Evolutionary conservation across 2,113 vertebrate species (phyloP).

Genomic region (Odontophorus gujanensis): DNA sequence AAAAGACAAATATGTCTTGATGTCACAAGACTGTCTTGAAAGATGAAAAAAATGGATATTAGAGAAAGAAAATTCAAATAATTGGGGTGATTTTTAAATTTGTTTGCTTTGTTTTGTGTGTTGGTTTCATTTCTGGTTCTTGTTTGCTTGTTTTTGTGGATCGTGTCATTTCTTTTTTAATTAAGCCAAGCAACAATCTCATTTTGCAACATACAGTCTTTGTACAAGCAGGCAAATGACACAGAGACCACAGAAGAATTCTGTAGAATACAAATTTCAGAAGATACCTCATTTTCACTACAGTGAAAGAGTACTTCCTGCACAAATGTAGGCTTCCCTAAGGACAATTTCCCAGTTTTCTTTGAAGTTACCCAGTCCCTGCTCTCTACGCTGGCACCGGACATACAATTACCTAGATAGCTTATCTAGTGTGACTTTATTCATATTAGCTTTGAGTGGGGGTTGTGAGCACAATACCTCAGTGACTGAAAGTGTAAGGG

Average conservation of each 20-base stretch:
- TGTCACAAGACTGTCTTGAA: not conserved
- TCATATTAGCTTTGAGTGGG: constrained; percentile 38
- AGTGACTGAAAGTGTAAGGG: constrained; percentile 25
- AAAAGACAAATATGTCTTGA: not conserved
- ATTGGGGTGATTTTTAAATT: not conserved
- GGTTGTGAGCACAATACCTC: constrained; percentile 30
- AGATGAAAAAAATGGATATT: not conserved
- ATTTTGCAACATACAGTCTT: not conserved
- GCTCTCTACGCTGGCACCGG: not conserved
- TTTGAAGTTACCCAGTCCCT: not conserved
- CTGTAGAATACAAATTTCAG: not conserved
- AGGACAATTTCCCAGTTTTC: not conserved
- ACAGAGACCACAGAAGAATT: not conserved
- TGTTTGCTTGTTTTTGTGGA: not conserved
- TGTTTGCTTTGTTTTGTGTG: not conserved
- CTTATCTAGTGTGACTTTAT: constrained; percentile 35
- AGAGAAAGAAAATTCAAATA: not conserved
- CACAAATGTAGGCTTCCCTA: not conserved
- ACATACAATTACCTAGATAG: not conserved
- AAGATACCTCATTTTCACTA: not conserved
- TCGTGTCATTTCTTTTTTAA: not conserved
- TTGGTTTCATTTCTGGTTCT: not conserved
- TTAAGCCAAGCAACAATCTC: not conserved
- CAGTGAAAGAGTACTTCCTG: not conserved
- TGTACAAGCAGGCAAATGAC: not conserved